A percentile compares a stretch with the other conserved stretches of the same genome.
phyloP scores from a whole-genome alignment of 1,140 invertebrate species.

The Penaeus vannamei region DNA sequence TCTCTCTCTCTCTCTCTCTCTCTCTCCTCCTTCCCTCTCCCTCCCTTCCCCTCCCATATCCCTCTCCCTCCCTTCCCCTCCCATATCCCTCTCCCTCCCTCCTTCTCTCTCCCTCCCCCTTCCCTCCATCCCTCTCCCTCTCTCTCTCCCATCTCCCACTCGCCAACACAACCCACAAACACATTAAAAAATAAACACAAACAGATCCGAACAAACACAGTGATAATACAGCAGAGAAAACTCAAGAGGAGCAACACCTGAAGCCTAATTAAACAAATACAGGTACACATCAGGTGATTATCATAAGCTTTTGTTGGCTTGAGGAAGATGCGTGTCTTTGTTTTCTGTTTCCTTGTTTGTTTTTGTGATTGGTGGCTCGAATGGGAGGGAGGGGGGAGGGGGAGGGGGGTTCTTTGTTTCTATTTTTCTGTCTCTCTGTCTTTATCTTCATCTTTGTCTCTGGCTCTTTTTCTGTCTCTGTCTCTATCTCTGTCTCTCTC shows the following conservation, averaged over 20 bases:
- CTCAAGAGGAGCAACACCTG: too few relatives aligned
- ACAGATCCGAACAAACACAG: too few relatives aligned
- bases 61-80: background rate
- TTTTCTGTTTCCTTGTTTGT: too few relatives aligned
- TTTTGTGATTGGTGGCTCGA: too few relatives aligned
- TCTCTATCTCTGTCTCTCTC: too few relatives aligned
- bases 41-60: background rate
- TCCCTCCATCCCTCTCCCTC: background rate
- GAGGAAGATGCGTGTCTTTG: too few relatives aligned
- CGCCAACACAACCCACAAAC: background rate
- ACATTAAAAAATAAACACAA: background rate
- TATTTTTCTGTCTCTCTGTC: background rate
- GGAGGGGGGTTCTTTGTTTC: too few relatives aligned
- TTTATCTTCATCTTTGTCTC: background rate
- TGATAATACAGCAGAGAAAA: too few relatives aligned
- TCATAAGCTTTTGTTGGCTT: too few relatives aligned
- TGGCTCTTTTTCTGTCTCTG: background rate
- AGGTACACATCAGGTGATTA: too few relatives aligned
- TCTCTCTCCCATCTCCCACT: background rate
- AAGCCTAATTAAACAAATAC: too few relatives aligned
- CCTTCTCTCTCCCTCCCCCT: background rate
- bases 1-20: background rate
- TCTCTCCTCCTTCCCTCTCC: background rate
- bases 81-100: background rate
- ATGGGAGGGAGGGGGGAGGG: too few relatives aligned